Conservation (phyloP, 2,113 vertebrate species). For the Datnioides undecimradiatus region DNA sequence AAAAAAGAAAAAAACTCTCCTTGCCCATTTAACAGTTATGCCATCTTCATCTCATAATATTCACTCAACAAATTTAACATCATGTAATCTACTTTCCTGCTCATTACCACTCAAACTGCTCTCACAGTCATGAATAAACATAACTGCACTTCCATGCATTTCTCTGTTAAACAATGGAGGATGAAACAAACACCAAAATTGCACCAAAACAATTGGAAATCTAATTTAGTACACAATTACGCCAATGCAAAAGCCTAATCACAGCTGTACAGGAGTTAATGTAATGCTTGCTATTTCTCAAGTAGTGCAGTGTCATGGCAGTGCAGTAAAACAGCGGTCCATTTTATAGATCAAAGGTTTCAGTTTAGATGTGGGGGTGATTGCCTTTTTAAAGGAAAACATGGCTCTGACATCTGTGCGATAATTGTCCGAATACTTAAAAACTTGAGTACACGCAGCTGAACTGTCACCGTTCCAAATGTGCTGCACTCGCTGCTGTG, state of each 20-base stretch:
- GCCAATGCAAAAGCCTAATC: background rate
- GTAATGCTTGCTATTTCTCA: constrained; percentile 6
- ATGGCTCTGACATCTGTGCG: constrained; percentile 10
- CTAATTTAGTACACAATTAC: background rate
- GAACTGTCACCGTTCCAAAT: background rate
- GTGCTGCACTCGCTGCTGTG: background rate
- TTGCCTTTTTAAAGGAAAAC: background rate
- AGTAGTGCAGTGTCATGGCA: background rate
- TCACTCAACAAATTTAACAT: background rate
- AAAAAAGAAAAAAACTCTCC: background rate
- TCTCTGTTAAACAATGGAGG: background rate
- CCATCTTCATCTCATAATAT: background rate
- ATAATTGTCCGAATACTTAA: constrained; percentile 32
- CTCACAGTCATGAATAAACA: constrained; percentile 10
- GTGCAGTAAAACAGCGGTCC: background rate
- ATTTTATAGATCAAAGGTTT: constrained; percentile 18
- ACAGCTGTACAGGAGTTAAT: background rate
- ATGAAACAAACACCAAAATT: background rate
- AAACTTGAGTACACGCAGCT: background rate
- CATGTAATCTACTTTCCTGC: background rate
- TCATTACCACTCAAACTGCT: background rate
- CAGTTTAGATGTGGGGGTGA: background rate
- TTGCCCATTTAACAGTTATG: constrained; percentile 2
- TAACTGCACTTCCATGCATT: background rate
- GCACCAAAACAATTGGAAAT: background rate